Evolutionary conservation across 2,888 invertebrate species (phyloP), one percentile per base, ranked within the genome.

Genomic region (Epinotia nisella): DNA sequence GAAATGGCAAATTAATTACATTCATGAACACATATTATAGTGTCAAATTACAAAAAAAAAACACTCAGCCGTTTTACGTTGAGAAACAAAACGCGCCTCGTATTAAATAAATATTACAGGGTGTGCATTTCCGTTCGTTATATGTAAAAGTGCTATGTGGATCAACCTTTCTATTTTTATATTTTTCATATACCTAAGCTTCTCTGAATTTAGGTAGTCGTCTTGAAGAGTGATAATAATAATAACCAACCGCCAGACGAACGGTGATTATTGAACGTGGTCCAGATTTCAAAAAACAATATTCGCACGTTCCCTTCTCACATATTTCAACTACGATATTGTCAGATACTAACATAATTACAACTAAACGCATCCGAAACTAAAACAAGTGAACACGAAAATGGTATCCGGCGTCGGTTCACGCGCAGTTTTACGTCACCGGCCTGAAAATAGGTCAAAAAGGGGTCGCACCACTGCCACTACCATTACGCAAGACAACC

Each of bases 381-480:
- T 66, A 56, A 39, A 66, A 41, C 66, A 56, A 66, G 41, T 56
- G 55, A 24, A 56, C 62, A 62, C 41, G 53, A 53, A 53, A 41
- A 55, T 15, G 56, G 45, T 53, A 61, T 62, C 58, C 53, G 29
- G 39, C 66, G 58, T 60, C 55, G 24, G 62, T 65, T 53, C 24
- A 56, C 29, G 64, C 78, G 83, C 83, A 80, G 81, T 85, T 82
- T 88, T 90, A 88, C 91, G 91, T 92, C 90, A 91, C 83, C 80
- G 80, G 87, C 86, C 84, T 80, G 89, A 86, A 92, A 90, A 89
- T 93, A 90, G 92, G 92, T 92, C 92, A 92, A 87, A 87, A 86
- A 88, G 90, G 92, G 92, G 90, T 88, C 91, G 86, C 85, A 82
- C 88, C 91, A 90, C 90, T 91, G 91, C 91, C 91, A 90, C 90